Evolutionary conservation across 2,797 vertebrate species (phyloP).

Genomic region (Taenioides sp.): DNA sequence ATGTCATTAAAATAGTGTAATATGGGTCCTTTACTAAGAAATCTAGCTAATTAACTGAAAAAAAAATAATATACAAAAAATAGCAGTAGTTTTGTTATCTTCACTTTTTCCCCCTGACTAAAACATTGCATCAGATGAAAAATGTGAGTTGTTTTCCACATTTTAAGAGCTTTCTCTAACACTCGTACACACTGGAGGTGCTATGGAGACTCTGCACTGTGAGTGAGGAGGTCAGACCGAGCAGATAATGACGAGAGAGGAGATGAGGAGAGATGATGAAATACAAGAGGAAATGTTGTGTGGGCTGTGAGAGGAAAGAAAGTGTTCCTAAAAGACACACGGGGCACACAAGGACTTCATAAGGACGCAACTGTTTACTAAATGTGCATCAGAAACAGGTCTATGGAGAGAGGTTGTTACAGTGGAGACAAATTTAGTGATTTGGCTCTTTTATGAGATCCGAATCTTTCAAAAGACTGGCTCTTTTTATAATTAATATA

Average conservation of each 20-base stretch:
- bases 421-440: neutral
- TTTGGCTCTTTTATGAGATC: too few relatives aligned
- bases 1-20: too few relatives aligned
- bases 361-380: neutral
- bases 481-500: too few relatives aligned
- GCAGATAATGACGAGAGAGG: neutral
- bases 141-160: conserved; percentile 18
- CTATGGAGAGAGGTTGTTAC: too few relatives aligned
- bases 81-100: neutral
- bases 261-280: neutral
- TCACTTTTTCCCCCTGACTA: neutral
- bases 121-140: conserved; percentile 30
- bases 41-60: too few relatives aligned
- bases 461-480: too few relatives aligned
- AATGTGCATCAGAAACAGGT: too few relatives aligned
- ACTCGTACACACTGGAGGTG: conserved; percentile 1
- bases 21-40: too few relatives aligned
- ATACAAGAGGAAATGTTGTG: neutral
- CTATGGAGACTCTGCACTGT: conserved; percentile 2
- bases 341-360: neutral
- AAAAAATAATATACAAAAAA: neutral
- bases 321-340: neutral
- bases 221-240: neutral
- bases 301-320: neutral
- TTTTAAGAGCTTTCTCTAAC: conserved; percentile 24